A percentile compares a stretch with the other conserved stretches of the same genome.
Evolutionary conservation across 1,140 invertebrate genomes (phyloP).

Genomic region (Pseudomyrmex cubaensis): DNA sequence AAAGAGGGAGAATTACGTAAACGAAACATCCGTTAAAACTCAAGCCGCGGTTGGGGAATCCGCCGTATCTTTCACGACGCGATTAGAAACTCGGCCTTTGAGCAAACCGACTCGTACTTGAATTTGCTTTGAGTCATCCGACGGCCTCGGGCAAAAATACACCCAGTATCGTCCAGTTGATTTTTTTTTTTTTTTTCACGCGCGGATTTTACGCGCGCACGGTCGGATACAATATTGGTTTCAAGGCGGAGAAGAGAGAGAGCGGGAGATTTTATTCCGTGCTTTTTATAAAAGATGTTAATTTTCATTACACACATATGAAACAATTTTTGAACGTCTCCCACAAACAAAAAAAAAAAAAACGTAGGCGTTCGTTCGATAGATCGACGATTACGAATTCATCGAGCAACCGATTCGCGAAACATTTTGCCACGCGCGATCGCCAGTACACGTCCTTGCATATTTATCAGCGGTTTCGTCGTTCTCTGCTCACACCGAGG

Average conservation of each 20-base stretch:
- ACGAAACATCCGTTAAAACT: constrained; percentile 11
- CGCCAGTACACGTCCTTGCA: background rate
- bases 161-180: background rate
- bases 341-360: too few relatives aligned
- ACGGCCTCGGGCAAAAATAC: constrained; percentile 51
- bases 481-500: background rate
- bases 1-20: constrained; percentile 9
- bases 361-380: background rate
- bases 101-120: constrained; percentile 30
- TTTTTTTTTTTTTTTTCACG: constrained; percentile 10
- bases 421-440: background rate
- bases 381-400: constrained; percentile 18
- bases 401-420: background rate
- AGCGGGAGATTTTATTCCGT: too few relatives aligned
- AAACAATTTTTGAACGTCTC: background rate
- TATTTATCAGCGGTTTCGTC: constrained; percentile 28
- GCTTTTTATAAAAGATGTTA: too few relatives aligned
- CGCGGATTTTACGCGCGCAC: constrained; percentile 1
- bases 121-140: constrained; percentile 41
- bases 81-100: constrained; percentile 27
- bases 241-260: background rate
- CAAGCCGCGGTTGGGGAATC: background rate
- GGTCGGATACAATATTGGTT: background rate
- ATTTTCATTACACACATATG: background rate
- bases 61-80: constrained; percentile 22